Base-by-base conservation (phyloP, 2,113 vertebrate species). In the Tenebrosternarchus preto region DNA sequence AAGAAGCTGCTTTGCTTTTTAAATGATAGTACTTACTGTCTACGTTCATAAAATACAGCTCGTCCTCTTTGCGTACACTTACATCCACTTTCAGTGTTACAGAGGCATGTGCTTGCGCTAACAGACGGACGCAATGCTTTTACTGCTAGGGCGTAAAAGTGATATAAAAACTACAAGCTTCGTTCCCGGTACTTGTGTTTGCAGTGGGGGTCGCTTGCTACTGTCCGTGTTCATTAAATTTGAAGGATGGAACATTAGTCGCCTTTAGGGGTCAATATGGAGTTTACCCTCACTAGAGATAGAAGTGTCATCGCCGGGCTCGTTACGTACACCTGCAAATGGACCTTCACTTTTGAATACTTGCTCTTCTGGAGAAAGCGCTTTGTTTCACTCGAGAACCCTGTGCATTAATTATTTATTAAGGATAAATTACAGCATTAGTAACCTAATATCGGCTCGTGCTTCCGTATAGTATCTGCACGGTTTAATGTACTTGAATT, bases 351-450 rank as follows among this genome's bases (percentile, higher is more conserved):
- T 57, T 85, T 69, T 87, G 80, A 82, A 64, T 82, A 85, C 84
- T 80, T 79, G 80, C 80, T 66, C 64, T 53, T 53, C 61, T 75
- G 53, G 67, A 66, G 25, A 72, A 77, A 78, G 57, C 43, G 0
- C 61, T 71, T 36, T 67, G 57, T 73, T 67, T 55, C 7, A 43
- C 57, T 50, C 69, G 70, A 76, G 82, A 46, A 77, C 25, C 17
- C 16, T n/a, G 27, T 20, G n/a, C 64, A 67, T 88, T 53, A 81
- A 86, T 86, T 72, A 88, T 88, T 84, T 56, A 88, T 79, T 59
- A 12, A 25, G 70, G 63, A 31, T 73, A 22, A 66, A 20, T 72
- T 72, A 80, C 60, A 60, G 72, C 2, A 74, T 22, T 11, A 68
- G 9, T 36, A 50, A 50, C 43, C 43, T 15, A 68, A 68, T n/a